Conservation (phyloP, 2,113 vertebrate genomes). For the Neolamprologus longior region DNA sequence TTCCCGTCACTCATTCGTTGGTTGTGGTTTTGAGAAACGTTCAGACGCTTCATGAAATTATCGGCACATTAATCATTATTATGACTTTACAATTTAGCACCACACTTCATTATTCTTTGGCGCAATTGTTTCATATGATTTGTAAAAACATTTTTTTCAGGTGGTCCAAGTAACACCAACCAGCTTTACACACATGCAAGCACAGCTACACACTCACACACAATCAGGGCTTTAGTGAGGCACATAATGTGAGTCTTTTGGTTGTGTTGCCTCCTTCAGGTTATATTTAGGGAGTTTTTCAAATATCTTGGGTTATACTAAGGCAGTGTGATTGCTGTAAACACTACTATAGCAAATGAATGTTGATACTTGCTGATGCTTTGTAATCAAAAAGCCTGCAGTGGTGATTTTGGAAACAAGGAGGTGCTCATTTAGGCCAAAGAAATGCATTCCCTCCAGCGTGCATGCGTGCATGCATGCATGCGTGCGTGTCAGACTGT, state of each 20-base stretch:
- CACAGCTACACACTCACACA: neutral
- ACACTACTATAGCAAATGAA: neutral
- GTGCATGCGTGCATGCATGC: neutral
- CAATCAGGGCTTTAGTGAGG: neutral
- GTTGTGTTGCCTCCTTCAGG: neutral
- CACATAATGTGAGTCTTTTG: neutral
- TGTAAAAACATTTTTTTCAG: constrained; percentile 18
- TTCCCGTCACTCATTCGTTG: constrained; percentile 12
- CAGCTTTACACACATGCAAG: neutral
- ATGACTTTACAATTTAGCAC: constrained; percentile 4
- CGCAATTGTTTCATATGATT: neutral
- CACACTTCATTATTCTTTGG: constrained; percentile 16
- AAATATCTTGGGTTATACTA: constrained; percentile 1
- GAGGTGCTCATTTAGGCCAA: constrained; percentile 24
- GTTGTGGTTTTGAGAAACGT: constrained; percentile 33
- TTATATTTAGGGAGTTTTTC: neutral
- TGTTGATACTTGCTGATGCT: constrained; percentile 30
- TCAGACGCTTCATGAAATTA: constrained; percentile 31
- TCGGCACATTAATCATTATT: constrained; percentile 39
- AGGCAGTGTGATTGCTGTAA: constrained; percentile 30
- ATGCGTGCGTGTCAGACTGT: neutral
- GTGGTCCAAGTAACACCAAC: neutral
- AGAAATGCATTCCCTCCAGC: neutral
- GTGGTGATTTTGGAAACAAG: constrained; percentile 30
- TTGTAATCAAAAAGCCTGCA: constrained; percentile 10